Evolutionary conservation across 2,797 vertebrate species (phyloP).

Genomic region (Mareca strepera): DNA sequence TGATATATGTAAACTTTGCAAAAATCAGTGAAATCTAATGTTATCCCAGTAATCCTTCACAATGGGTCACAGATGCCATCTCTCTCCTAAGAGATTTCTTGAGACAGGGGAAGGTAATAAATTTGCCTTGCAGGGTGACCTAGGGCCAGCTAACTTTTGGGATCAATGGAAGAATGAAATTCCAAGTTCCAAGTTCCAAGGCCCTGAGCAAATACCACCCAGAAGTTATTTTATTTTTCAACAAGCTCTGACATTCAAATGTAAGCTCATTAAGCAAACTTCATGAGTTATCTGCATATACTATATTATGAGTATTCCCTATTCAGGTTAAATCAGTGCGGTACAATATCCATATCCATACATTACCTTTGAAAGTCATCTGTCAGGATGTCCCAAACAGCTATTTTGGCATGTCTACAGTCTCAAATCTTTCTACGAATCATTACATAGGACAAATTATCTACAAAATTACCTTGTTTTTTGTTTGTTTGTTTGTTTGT

Average conservation of each 20-base stretch:
- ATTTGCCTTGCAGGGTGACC: constrained; percentile 9
- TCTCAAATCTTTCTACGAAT: not conserved
- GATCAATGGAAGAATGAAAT: constrained; percentile 25
- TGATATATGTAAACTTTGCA: not conserved
- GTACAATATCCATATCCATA: not conserved
- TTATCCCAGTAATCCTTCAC: not conserved
- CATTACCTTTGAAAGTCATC: fast-evolving
- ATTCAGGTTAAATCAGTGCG: not conserved
- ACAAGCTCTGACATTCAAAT: not conserved
- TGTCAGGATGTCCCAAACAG: not conserved
- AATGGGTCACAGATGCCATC: not conserved
- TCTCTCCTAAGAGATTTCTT: not conserved
- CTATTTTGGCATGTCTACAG: not conserved
- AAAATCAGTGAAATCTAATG: not conserved
- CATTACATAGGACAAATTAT: not conserved
- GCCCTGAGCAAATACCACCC: not conserved
- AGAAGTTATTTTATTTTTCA: not conserved
- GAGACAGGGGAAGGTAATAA: not conserved
- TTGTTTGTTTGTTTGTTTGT: too few relatives aligned
- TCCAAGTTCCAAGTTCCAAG: not conserved
- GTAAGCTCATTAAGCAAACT: not conserved
- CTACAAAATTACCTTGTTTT: too few relatives aligned
- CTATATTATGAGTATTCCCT: not conserved
- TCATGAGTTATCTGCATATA: not conserved
- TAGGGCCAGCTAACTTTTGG: not conserved